Evolutionary conservation across 2,113 vertebrate species (phyloP).

Genomic region (Corvus hawaiiensis): DNA sequence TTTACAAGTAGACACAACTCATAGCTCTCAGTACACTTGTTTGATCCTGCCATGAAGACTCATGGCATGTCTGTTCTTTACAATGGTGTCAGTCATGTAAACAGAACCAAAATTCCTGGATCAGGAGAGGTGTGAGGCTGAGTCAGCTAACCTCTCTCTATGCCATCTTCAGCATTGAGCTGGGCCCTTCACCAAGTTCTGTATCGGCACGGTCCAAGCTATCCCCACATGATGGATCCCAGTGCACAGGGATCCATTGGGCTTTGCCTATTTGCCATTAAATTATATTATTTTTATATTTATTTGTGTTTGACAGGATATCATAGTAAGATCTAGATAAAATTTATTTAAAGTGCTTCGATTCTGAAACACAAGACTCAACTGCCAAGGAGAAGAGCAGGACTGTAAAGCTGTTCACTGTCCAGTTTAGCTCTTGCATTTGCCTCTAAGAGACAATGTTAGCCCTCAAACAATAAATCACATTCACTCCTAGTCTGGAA

Average conservation of each 20-base stretch:
- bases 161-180: background rate
- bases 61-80: background rate
- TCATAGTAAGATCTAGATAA: background rate
- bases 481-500: background rate
- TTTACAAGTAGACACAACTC: background rate
- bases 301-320: background rate
- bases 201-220: background rate
- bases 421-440: background rate
- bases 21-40: background rate
- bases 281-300: background rate
- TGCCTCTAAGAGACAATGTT: background rate
- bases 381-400: background rate
- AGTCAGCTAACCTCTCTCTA: background rate
- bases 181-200: background rate
- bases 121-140: background rate
- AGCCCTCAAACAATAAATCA: background rate
- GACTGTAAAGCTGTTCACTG: background rate
- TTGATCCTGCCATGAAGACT: background rate
- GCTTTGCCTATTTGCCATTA: background rate
- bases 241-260: background rate
- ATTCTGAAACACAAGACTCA: background rate
- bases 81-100: background rate
- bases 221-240: background rate
- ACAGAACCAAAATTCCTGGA: background rate
- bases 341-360: background rate